Percentiles rank a stretch among this genome's conserved stretches.
Evolutionary conservation across 1,140 invertebrate genomes (phyloP).

Genomic region (Agrilus planipennis): DNA sequence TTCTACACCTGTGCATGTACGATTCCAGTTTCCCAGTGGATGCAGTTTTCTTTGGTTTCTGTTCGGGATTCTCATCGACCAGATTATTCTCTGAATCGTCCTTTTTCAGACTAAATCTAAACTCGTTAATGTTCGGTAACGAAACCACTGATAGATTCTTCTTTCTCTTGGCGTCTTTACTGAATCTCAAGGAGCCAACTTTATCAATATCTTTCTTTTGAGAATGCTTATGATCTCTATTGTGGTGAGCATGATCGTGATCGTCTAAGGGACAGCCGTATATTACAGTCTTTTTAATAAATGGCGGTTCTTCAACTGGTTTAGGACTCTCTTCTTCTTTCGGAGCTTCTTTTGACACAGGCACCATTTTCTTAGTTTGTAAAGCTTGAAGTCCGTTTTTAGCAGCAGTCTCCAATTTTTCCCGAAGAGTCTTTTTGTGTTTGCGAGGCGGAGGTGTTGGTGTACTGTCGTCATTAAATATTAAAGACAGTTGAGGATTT

Average conservation of each 20-base stretch:
- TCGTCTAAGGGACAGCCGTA: constrained; percentile 25
- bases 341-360: neutral
- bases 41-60: constrained; percentile 22
- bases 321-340: constrained; percentile 15
- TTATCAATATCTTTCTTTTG: constrained; percentile 5
- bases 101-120: constrained; percentile 24
- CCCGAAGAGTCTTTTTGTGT: constrained; percentile 20
- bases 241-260: constrained; percentile 19
- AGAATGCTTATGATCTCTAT: constrained; percentile 22
- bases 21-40: constrained; percentile 27
- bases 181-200: constrained; percentile 10
- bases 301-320: constrained; percentile 25
- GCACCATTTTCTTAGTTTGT: constrained; percentile 13
- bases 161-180: constrained; percentile 15
- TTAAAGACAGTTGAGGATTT: constrained; percentile 29
- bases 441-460: constrained; percentile 29
- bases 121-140: constrained; percentile 40
- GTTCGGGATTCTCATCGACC: constrained; percentile 17
- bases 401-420: constrained; percentile 27
- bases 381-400: constrained; percentile 26
- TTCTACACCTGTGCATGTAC: constrained; percentile 33
- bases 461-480: constrained; percentile 33
- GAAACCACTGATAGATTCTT: constrained; percentile 36
- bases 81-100: constrained; percentile 18
- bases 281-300: constrained; percentile 28